A percentile compares a stretch with the other conserved stretches of the same genome.
These are phyloP conservation scores for Anoplophora glabripennis DNA, from an alignment of 1,140 invertebrate genomes.

Conservation along the genomic window DNA sequence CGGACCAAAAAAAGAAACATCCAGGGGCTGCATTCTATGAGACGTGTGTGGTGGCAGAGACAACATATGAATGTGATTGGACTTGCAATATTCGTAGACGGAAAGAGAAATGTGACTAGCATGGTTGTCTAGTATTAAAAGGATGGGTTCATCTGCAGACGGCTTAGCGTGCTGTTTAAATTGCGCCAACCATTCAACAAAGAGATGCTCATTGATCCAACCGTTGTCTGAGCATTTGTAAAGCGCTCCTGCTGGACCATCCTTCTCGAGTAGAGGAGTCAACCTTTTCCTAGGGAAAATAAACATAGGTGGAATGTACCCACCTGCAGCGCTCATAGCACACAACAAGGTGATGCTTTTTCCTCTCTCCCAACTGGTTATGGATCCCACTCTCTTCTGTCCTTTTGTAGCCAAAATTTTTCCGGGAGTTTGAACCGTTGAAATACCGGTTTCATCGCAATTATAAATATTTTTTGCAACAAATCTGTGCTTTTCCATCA, in stretches of 20 bases:
- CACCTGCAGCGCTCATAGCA: slow-evolving; percentile 22
- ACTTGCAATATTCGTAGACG: slow-evolving; percentile 10
- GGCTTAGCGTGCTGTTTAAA: slow-evolving; percentile 27
- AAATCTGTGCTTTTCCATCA: slow-evolving; percentile 1
- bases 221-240: slow-evolving; percentile 39
- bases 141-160: slow-evolving; percentile 26
- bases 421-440: slow-evolving; percentile 47
- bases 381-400: slow-evolving; percentile 46
- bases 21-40: slow-evolving; percentile 27
- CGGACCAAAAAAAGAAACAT: slow-evolving; percentile 21
- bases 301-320: slow-evolving; percentile 19
- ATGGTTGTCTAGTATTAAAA: slow-evolving; percentile 42
- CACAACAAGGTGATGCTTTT: slow-evolving; percentile 15
- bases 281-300: slow-evolving; percentile 22
- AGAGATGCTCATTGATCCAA: slow-evolving; percentile 33
- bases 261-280: slow-evolving; percentile 26
- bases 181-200: slow-evolving; percentile 15
- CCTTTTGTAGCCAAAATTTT: slow-evolving; percentile 49
- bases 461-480: no score
- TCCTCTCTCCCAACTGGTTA: slow-evolving; percentile 20
- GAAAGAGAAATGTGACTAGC: slow-evolving; percentile 20
- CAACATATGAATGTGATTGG: slow-evolving; percentile 27
- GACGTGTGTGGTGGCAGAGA: slow-evolving; percentile 23
- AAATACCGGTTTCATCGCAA: slow-evolving; percentile 51
- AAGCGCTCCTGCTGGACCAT: slow-evolving; percentile 36